Evolutionary conservation across 1,140 invertebrate genomes (phyloP).

Genomic region (Aphelenchoides fujianensis): DNA sequence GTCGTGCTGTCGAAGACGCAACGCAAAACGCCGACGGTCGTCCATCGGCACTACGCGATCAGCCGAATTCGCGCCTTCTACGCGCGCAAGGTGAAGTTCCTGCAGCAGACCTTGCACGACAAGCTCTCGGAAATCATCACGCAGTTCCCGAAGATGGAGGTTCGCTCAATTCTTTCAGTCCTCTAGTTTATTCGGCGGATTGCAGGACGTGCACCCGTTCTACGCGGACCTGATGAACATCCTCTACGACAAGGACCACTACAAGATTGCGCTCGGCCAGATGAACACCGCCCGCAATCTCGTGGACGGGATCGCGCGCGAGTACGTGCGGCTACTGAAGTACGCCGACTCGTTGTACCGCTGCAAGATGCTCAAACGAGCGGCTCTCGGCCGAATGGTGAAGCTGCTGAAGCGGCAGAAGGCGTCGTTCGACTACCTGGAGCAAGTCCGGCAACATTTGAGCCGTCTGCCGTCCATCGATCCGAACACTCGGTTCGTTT

Average conservation of each 20-base stretch:
- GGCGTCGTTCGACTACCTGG: conserved; percentile 88
- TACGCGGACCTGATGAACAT: conserved; percentile 99
- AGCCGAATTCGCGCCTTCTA: conserved; percentile 92
- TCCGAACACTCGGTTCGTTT: conserved; percentile 78
- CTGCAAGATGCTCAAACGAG: conserved; percentile 93
- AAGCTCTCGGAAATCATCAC: conserved; percentile 89
- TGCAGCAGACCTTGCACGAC: conserved; percentile 96
- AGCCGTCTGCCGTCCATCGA: conserved; percentile 96
- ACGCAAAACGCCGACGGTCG: conserved; percentile 94
- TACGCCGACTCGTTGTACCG: conserved; percentile 95
- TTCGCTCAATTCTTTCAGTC: conserved; percentile 62
- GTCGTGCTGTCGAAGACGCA: conserved; percentile 98
- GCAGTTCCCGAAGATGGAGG: conserved; percentile 96
- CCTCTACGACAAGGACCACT: conserved; percentile 98
- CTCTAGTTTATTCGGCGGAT: conserved; percentile 37
- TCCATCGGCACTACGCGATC: conserved; percentile 96
- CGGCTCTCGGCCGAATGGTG: conserved; percentile 93
- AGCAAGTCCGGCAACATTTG: conserved; percentile 97
- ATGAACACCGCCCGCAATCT: conserved; percentile 94
- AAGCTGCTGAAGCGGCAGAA: conserved; percentile 93
- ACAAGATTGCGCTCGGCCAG: conserved; percentile 95
- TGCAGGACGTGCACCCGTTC: conserved; percentile 91
- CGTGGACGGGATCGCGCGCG: conserved; percentile 94
- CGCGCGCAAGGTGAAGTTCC: conserved; percentile 93
- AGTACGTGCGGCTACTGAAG: conserved; percentile 88